These are phyloP conservation scores for Anorthoa munda DNA, from an alignment of 2,888 invertebrate genomes.

Conservation along the genomic window DNA sequence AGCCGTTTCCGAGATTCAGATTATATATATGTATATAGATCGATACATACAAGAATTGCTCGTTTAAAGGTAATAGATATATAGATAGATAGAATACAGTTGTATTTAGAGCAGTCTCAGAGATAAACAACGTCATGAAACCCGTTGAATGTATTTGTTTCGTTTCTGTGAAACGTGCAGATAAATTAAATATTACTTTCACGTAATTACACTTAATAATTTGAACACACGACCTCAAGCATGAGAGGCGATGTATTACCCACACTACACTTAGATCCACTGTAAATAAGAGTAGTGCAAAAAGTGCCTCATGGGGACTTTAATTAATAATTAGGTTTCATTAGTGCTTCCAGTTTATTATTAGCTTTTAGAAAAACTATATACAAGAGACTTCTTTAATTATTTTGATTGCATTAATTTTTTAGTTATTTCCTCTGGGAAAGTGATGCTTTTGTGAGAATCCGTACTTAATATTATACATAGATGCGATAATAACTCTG, in stretches of 20 bases:
- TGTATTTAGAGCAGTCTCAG: too few species aligned
- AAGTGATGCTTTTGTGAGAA: not conserved
- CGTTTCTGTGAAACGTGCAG: not conserved
- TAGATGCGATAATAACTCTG: too few species aligned
- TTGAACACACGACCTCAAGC: too few species aligned
- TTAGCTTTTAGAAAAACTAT: not conserved
- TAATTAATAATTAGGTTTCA: slow-evolving; percentile 30
- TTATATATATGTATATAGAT: too few species aligned
- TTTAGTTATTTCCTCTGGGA: not conserved
- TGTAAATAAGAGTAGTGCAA: slow-evolving; percentile 23
- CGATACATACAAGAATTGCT: too few species aligned
- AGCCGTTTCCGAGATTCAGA: too few species aligned
- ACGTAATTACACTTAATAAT: not conserved
- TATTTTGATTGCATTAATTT: not conserved
- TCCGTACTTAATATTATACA: too few species aligned
- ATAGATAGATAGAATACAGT: too few species aligned
- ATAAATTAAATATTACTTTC: slow-evolving; percentile 11
- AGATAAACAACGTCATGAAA: too few species aligned
- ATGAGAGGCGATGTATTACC: too few species aligned
- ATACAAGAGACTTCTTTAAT: not conserved
- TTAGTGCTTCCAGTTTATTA: not conserved
- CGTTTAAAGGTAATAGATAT: too few species aligned
- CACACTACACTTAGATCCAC: not conserved
- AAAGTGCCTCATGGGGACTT: not conserved
- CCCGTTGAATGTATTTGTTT: too few species aligned